Conservation (phyloP, 2,888 invertebrate species). For the Eueremaeus valkanovi region DNA sequence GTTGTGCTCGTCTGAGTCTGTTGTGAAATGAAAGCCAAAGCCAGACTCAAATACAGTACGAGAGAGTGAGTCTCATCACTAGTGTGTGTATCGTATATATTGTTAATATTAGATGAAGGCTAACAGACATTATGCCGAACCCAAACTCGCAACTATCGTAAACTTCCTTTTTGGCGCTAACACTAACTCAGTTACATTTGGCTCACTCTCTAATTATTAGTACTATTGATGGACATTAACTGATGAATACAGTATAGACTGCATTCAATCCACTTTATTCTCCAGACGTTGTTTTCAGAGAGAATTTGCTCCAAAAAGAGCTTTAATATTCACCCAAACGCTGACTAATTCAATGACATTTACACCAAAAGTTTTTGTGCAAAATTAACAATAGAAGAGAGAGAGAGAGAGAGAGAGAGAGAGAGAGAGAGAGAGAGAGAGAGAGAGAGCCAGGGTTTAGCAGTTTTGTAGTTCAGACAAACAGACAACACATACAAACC, state of each 20-base stretch:
- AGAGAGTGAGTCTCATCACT: background rate
- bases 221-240: constrained; percentile 26
- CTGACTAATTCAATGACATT: constrained; percentile 32
- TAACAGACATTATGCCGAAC: constrained; percentile 12
- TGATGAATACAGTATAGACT: constrained; percentile 8
- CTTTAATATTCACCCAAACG: constrained; percentile 32
- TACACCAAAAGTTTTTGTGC: constrained; percentile 25
- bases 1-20: background rate
- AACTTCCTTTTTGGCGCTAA: constrained; percentile 11
- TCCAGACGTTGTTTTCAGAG: constrained; percentile 19
- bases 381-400: constrained; percentile 25
- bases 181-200: constrained; percentile 6
- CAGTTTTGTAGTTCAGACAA: background rate
- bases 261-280: constrained; percentile 3
- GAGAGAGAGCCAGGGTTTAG: background rate
- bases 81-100: background rate
- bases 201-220: constrained; percentile 23
- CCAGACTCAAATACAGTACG: background rate
- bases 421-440: background rate
- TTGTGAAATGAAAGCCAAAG: background rate
- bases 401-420: background rate
- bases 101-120: constrained; percentile 1
- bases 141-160: background rate
- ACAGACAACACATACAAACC: background rate
- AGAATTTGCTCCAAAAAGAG: constrained; percentile 11